These are phyloP conservation scores for Onthophagus taurus DNA, from an alignment of 1,140 invertebrate species.

Conservation along the genomic window DNA sequence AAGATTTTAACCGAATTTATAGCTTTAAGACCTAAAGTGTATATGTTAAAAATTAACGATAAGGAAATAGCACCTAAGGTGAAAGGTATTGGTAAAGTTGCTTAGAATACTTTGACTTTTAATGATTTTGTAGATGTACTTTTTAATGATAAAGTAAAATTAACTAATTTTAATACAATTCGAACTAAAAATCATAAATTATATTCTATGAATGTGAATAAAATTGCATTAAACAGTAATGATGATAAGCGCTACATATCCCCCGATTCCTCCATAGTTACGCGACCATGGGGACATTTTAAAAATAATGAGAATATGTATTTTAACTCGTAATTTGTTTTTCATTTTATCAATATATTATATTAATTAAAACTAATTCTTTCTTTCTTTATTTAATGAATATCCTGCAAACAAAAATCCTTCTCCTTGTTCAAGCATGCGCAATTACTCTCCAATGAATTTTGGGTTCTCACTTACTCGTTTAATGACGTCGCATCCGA, in stretches of 20 bases:
- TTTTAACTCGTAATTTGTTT: too few relatives aligned
- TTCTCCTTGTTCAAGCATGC: too few relatives aligned
- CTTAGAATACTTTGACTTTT: constrained; percentile 21
- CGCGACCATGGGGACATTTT: constrained; percentile 16
- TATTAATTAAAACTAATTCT: too few relatives aligned
- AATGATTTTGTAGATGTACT: constrained; percentile 23
- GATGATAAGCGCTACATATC: constrained; percentile 17
- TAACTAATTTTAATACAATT: constrained; percentile 11
- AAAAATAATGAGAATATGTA: too few relatives aligned
- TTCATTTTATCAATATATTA: too few relatives aligned
- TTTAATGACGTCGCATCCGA: too few relatives aligned
- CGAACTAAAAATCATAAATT: constrained; percentile 19
- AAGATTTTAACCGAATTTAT: constrained; percentile 27
- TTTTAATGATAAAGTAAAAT: constrained; percentile 11
- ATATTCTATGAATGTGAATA: constrained; percentile 20
- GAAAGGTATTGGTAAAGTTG: constrained; percentile 26
- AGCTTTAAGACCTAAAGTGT: constrained; percentile 37
- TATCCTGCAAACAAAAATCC: too few relatives aligned
- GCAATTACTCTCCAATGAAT: too few relatives aligned
- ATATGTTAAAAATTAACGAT: constrained; percentile 24
- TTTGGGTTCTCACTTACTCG: too few relatives aligned
- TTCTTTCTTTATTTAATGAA: too few relatives aligned
- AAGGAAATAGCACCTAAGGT: constrained; percentile 20
- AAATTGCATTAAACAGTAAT: constrained; percentile 19
- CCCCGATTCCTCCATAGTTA: constrained; percentile 4